Evolutionary conservation across 2,113 vertebrate species (phyloP).

Genomic region (Campylomormyrus tamandua): DNA sequence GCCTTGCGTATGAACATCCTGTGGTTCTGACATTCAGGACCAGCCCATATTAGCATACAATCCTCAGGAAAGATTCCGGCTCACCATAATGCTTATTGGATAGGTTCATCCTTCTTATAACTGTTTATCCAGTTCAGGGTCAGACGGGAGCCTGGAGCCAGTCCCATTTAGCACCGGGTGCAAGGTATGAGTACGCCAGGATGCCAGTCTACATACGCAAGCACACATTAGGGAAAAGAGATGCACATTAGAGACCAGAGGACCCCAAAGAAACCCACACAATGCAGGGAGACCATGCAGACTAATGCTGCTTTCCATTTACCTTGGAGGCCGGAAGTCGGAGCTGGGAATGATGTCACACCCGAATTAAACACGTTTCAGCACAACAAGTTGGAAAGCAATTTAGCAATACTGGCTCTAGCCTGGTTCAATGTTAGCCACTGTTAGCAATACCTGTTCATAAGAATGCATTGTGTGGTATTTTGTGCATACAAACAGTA

Average conservation of each 20-base stretch:
- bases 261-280: not conserved
- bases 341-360: not conserved
- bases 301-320: not conserved
- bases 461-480: not conserved
- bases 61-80: not conserved
- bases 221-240: not conserved
- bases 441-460: not conserved
- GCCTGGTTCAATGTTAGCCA: not conserved
- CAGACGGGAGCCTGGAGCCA: not conserved
- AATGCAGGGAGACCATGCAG: not conserved
- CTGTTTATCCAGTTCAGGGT: not conserved
- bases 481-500: not conserved
- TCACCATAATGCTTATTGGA: not conserved
- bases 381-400: not conserved
- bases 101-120: not conserved
- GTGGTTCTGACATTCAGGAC: not conserved
- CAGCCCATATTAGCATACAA: not conserved
- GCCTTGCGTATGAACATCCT: not conserved
- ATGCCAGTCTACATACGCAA: not conserved
- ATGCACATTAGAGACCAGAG: not conserved
- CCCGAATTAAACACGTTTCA: not conserved
- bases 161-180: not conserved
- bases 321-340: not conserved
- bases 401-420: not conserved
- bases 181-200: not conserved